Base-by-base conservation (phyloP, 2,113 vertebrate genomes). In the Upupa epops region DNA sequence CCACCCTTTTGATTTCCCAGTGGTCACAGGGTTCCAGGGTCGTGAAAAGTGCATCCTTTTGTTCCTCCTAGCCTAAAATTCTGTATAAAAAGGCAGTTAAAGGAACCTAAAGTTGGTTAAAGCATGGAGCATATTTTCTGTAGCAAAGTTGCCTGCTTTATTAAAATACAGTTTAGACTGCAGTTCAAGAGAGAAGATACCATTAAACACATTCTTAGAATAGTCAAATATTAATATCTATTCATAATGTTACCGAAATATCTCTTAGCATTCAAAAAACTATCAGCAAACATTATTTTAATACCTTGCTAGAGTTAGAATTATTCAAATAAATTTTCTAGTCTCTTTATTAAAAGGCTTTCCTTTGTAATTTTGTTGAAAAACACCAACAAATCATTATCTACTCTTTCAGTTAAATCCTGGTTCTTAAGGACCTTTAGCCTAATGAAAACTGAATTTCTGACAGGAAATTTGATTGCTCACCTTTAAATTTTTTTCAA, bases 11-110 rank as follows among this genome's bases (percentile, higher is more conserved):
- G 92, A 93, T 91, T 94, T 94, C 94, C 92, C 96, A 96, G 86
- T 96, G 95, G 96, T 94, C 96, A 90, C 93, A 94, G 93, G 92
- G 95, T 94, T 95, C 95, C 90, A 96, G 91, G 97, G 96, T 97
- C 95, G 80, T 83, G 88, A 93, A 96, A 96, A 97, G 97, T 96
- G 91, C 96, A 96, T 92, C 91, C 90, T 90, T 96, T 96, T 96
- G 92, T 96, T 83, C 60, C 78, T 78, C 70, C 58, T 31, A 90
- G 89, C 85, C 87, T 93, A 94, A 93, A 93, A 91, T 94, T 95
- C 89, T 56, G 15, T 87, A 60, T 86, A 77, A 94, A 94, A 96
- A 90, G 66, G 60, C 74, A 45, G 80, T 55, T 71, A 90, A 95
- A 91, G 60, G 83, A 91, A 64, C 69, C 75, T 92, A 86, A 93